These are phyloP conservation scores for Tonatia bakeri DNA, from an alignment of 2,113 vertebrate genomes.

Conservation along the genomic window DNA sequence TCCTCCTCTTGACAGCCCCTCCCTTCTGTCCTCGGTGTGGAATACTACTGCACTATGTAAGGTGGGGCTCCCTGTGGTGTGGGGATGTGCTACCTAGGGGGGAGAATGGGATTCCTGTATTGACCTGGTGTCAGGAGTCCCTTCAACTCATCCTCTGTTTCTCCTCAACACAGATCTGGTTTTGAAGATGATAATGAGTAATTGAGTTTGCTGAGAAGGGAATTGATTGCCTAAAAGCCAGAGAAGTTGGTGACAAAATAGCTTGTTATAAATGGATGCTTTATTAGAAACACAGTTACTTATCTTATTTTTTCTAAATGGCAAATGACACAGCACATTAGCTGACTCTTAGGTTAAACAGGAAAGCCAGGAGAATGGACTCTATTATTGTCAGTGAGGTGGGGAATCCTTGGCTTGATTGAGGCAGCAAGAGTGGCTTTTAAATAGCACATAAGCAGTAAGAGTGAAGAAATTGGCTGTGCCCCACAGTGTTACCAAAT, in stretches of 20 bases:
- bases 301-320: slow-evolving; percentile 16
- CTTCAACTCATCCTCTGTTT: slow-evolving; percentile 17
- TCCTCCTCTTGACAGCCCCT: background rate
- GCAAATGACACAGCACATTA: background rate
- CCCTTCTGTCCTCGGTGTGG: background rate
- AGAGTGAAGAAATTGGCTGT: background rate
- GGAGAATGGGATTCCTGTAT: slow-evolving; percentile 33
- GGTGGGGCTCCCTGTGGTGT: background rate
- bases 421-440: background rate
- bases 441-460: background rate
- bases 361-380: background rate
- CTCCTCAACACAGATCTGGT: slow-evolving; percentile 15
- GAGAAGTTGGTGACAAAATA: slow-evolving; percentile 36
- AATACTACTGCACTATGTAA: slow-evolving; percentile 38
- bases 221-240: slow-evolving; percentile 30
- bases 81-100: background rate
- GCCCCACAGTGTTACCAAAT: background rate
- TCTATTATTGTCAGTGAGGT: background rate
- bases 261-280: slow-evolving; percentile 25
- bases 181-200: slow-evolving; percentile 46
- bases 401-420: background rate
- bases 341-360: background rate
- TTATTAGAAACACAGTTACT: slow-evolving; percentile 14
- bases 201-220: slow-evolving; percentile 18
- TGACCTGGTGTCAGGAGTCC: background rate